These are phyloP conservation scores for Penaeus japonicus DNA, from an alignment of 1,140 invertebrate genomes.

Conservation along the genomic window DNA sequence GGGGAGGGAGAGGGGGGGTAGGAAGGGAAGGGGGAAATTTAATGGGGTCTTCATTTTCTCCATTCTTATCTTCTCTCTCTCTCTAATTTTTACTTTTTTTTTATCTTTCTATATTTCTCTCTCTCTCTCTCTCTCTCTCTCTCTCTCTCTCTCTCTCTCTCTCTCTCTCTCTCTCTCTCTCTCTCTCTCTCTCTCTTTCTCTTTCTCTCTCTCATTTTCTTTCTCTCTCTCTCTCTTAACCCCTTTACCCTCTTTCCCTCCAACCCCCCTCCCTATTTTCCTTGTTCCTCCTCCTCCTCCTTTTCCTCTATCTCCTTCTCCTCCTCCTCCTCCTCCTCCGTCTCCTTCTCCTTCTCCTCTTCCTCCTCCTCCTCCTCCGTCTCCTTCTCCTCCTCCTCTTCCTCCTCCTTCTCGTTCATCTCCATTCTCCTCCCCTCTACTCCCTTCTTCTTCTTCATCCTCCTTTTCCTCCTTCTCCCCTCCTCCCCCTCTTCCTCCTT, in stretches of 20 bases:
- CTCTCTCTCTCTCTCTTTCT: slow-evolving; percentile 25
- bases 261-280: background rate
- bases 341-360: background rate
- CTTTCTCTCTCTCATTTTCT: background rate
- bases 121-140: background rate
- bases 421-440: background rate
- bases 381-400: background rate
- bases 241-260: background rate
- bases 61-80: background rate
- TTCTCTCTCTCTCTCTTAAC: background rate
- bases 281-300: background rate
- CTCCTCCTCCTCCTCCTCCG: background rate
- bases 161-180: slow-evolving; percentile 15
- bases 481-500: background rate
- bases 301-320: background rate
- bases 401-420: background rate
- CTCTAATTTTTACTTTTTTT: background rate
- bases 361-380: no score
- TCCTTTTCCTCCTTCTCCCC: background rate
- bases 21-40: background rate
- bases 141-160: slow-evolving; percentile 9
- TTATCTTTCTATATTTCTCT: background rate
- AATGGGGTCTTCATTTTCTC: no score
- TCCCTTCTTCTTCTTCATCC: background rate
- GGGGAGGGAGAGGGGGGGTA: background rate